Conservation (phyloP, 2,797 vertebrate genomes). For the Thaleichthys pacificus region DNA sequence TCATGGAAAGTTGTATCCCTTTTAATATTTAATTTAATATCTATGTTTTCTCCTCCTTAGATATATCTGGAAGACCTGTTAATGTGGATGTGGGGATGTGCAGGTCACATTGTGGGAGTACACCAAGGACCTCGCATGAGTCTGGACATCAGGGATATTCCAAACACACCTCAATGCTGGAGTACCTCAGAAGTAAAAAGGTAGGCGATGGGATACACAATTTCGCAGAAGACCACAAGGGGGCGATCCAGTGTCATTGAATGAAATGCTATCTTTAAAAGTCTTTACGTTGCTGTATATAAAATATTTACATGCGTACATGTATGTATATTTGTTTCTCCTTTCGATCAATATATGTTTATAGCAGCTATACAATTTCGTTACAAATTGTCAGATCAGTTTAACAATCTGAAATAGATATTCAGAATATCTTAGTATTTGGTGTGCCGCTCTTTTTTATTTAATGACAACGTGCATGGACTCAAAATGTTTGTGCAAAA, state of each 20-base stretch:
- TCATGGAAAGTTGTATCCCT: neutral
- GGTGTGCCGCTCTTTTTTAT: too few relatives aligned
- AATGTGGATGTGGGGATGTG: constrained; percentile 77
- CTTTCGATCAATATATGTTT: neutral
- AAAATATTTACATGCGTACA: neutral
- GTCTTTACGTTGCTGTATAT: neutral
- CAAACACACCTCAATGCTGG: constrained; percentile 74
- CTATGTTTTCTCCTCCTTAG: constrained; percentile 46
- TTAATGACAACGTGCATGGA: too few relatives aligned
- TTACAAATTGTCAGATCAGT: too few relatives aligned
- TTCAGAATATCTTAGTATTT: too few relatives aligned
- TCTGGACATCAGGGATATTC: constrained; percentile 59
- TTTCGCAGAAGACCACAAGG: constrained; percentile 36
- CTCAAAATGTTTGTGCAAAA: too few relatives aligned
- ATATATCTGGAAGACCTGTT: constrained; percentile 76
- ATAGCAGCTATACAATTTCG: too few relatives aligned
- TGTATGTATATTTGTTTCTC: neutral
- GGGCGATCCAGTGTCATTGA: constrained; percentile 27
- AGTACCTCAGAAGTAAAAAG: constrained; percentile 79
- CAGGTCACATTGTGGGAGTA: constrained; percentile 67
- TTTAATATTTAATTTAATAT: neutral
- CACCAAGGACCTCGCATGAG: constrained; percentile 37
- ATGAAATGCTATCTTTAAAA: neutral
- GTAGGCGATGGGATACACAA: constrained; percentile 49
- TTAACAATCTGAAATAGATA: too few relatives aligned